Evolutionary conservation across 2,797 vertebrate genomes (phyloP).

Genomic region (Glyptemys insculpta): DNA sequence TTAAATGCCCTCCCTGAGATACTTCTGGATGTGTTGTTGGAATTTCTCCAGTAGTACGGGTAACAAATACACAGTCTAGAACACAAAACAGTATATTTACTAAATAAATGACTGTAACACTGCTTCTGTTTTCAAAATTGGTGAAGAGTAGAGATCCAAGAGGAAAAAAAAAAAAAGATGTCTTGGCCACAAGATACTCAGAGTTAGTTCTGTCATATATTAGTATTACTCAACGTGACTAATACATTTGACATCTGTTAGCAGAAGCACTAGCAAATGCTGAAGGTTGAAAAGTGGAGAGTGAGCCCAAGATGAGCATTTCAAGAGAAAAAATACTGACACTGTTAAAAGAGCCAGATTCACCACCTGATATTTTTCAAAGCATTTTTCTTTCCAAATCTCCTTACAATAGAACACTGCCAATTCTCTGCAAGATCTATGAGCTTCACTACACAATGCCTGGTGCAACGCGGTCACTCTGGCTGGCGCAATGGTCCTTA

Average conservation of each 20-base stretch:
- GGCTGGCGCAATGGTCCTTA: too few species aligned
- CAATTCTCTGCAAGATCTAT: neutral
- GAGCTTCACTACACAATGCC: too few species aligned
- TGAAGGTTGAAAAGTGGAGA: neutral
- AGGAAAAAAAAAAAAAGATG: neutral
- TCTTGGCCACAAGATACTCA: neutral
- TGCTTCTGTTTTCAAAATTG: neutral
- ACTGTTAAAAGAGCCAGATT: neutral
- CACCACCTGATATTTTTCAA: neutral
- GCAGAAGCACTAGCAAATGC: neutral
- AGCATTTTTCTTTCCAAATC: neutral
- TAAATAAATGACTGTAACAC: neutral
- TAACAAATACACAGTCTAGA: neutral
- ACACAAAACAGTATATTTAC: neutral
- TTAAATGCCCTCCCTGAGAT: neutral
- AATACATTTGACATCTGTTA: neutral
- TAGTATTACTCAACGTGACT: accelerated
- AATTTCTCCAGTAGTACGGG: neutral
- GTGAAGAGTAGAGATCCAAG: neutral
- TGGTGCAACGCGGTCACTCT: too few species aligned
- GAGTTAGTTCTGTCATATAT: accelerated
- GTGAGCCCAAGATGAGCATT: neutral
- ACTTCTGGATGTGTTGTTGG: neutral
- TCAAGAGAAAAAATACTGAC: neutral
- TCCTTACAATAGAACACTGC: accelerated